Percentiles rank a stretch among this genome's conserved stretches.
These are phyloP conservation scores for Trichoplusia ni DNA, from an alignment of 1,140 invertebrate species.

Conservation along the genomic window DNA sequence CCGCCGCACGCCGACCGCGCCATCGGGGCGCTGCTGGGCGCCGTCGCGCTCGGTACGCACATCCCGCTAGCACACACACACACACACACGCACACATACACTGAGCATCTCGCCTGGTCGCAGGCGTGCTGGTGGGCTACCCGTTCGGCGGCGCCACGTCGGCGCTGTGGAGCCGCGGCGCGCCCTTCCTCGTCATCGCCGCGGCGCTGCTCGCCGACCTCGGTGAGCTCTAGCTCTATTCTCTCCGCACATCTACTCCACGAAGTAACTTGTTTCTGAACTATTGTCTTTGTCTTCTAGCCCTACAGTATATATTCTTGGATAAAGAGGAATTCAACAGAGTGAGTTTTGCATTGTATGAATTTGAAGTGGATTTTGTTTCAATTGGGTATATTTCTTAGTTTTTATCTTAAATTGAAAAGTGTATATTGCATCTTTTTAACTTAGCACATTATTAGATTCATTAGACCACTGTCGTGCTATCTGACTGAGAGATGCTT, in stretches of 20 bases:
- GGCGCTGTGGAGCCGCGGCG: conserved; percentile 86
- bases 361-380: no score
- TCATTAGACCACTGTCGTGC: no score
- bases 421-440: no score
- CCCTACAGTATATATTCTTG: conserved; percentile 55
- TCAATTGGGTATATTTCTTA: no score
- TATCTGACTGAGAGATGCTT: no score
- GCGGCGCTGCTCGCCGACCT: conserved; percentile 82
- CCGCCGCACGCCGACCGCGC: conserved; percentile 64
- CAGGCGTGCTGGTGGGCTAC: conserved; percentile 89
- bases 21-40: conserved; percentile 57
- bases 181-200: conserved; percentile 87
- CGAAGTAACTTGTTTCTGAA: no score
- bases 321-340: conserved; percentile 52
- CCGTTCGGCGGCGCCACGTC: conserved; percentile 89
- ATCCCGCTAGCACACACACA: conserved; percentile 42
- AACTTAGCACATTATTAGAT: no score
- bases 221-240: conserved; percentile 61
- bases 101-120: conserved; percentile 64
- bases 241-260: no score
- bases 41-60: conserved; percentile 63
- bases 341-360: no score
- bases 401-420: no score
- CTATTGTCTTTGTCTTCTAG: conserved; percentile 37
- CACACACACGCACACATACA: background rate